Evolutionary conservation across 2,113 vertebrate species (phyloP).

Genomic region (Colaptes auratus): DNA sequence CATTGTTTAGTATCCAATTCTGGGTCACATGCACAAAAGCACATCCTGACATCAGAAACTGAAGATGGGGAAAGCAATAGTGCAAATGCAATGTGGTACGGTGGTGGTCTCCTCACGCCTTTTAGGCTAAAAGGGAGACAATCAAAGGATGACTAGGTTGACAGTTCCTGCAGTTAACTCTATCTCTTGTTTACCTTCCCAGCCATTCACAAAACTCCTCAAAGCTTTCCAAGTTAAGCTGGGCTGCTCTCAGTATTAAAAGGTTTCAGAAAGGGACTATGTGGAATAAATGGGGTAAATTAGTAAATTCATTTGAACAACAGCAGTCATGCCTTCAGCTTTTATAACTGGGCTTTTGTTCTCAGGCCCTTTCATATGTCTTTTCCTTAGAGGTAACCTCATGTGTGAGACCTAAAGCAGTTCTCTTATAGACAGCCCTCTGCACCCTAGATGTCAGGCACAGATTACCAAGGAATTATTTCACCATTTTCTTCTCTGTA

Average conservation of each 20-base stretch:
- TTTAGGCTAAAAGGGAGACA: not conserved
- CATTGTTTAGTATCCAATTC: not conserved
- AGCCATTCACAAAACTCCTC: not conserved
- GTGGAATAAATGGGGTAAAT: slow-evolving; percentile 1
- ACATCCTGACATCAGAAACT: not conserved
- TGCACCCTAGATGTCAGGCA: not conserved
- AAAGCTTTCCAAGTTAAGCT: not conserved
- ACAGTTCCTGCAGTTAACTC: not conserved
- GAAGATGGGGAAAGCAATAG: not conserved
- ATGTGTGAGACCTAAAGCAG: not conserved
- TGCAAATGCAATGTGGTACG: not conserved
- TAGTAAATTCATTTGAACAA: slow-evolving; percentile 24
- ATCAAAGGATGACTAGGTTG: not conserved
- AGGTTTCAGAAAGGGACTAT: not conserved
- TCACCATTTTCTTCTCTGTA: not conserved
- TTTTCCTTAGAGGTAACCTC: slow-evolving; percentile 24
- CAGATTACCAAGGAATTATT: not conserved
- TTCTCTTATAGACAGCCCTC: not conserved
- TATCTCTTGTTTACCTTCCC: not conserved
- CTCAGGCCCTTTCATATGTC: slow-evolving; percentile 20
- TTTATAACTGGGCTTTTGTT: slow-evolving; percentile 38
- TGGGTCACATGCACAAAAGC: not conserved
- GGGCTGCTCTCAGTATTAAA: not conserved
- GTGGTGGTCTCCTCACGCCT: not conserved
- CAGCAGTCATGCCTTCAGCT: not conserved